Evolutionary conservation across 2,888 invertebrate species (phyloP).

Genomic region (Deladenus siricidicola): DNA sequence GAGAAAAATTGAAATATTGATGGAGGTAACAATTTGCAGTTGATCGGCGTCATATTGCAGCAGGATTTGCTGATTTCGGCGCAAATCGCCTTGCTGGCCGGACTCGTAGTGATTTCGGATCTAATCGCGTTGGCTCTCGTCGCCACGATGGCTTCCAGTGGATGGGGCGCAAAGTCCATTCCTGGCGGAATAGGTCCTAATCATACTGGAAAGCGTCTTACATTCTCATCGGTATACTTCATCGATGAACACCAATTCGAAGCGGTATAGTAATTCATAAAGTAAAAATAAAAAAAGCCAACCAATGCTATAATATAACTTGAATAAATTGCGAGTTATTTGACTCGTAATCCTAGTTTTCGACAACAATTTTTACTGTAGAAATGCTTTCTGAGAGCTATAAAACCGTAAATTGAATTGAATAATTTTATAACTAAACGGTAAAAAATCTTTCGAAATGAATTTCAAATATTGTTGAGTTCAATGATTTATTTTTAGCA

Average conservation of each 20-base stretch:
- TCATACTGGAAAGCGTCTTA: background rate
- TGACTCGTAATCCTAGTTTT: too few species aligned
- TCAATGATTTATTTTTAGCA: too few species aligned
- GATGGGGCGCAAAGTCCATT: too few species aligned
- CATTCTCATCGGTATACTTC: slow-evolving; percentile 19
- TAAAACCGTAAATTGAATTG: too few species aligned
- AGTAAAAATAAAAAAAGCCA: background rate
- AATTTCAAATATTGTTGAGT: too few species aligned
- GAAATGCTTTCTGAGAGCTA: too few species aligned
- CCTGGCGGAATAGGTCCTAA: too few species aligned
- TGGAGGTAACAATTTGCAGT: slow-evolving; percentile 20
- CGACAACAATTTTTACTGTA: too few species aligned
- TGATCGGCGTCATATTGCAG: slow-evolving; percentile 30
- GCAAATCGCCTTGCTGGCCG: slow-evolving; percentile 37
- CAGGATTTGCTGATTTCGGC: slow-evolving; percentile 29
- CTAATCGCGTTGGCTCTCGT: slow-evolving; percentile 39
- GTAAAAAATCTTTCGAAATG: too few species aligned
- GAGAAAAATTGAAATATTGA: background rate
- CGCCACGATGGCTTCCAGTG: slow-evolving; percentile 3
- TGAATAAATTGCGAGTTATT: too few species aligned
- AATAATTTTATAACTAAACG: too few species aligned
- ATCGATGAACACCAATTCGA: slow-evolving; percentile 36
- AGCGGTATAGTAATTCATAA: background rate
- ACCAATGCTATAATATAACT: too few species aligned
- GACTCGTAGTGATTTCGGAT: slow-evolving; percentile 45